Base-by-base conservation (phyloP, 2,888 invertebrate genomes). In the Calameuta filiformis region DNA sequence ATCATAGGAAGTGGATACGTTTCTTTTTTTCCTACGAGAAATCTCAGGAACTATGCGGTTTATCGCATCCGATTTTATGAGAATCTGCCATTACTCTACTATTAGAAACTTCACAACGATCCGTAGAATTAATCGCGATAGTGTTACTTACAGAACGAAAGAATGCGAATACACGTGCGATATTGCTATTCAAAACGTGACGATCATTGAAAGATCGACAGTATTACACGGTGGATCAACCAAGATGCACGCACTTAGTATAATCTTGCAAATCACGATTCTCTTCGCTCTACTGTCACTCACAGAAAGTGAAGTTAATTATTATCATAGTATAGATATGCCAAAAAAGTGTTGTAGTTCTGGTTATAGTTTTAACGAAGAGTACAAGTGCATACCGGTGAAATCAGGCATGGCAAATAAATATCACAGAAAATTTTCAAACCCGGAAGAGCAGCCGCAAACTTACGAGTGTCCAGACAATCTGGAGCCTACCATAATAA, bases 301-400 rank as follows among this genome's bases (percentile, higher is more conserved):
- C 23, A 0, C 23, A 6, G 9, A 56, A 56, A 56, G 56, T 23
- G 56, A 23, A 23, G 56, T 4, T 56, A 23, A 9, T 56, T 9
- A 56, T 56, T 23, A 23, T 56, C 23, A 56, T 9, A 23, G 23
- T 9, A 75, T 81, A 69, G 80, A 81, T 35, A 11, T 80, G 9
- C 80, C 80, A 12, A 80, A 78, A 12, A 84, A 87, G 78, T 87
- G 87, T 75, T 87, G 86, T 75, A 73, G 76, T 15, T 30, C 76
- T n/a, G 84, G 80, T 15, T 82, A 82, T 69, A 69, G 79, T 1
- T 82, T 87, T 69, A 75, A 84, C 78, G 81, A 82, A 1, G 68
- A 81, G 11, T 81, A 83, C 15, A 73, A 80, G 12, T 87, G 87
- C 75, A 77, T 85, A 11, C 73, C 77, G 6, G 68, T 56, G 9